These are phyloP conservation scores for Sebastes vulpes DNA, from an alignment of 2,797 vertebrate genomes.

Conservation along the genomic window DNA sequence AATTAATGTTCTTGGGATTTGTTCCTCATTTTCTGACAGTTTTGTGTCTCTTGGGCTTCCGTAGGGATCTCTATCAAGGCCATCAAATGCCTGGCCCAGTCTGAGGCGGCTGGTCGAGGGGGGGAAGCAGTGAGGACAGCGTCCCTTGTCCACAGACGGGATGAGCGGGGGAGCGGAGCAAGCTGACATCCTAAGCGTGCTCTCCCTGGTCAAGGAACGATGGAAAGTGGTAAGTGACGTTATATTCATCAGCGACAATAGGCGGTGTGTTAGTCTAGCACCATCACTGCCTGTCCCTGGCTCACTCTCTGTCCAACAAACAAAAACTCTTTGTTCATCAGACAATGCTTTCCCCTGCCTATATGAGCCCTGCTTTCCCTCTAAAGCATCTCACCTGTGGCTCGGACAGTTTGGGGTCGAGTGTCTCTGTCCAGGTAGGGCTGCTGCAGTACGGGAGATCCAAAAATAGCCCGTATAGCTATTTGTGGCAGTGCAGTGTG, in stretches of 20 bases:
- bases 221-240: constrained; percentile 97
- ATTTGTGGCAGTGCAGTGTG: constrained; percentile 66
- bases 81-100: constrained; percentile 73
- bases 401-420: constrained; percentile 52
- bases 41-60: constrained; percentile 16
- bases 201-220: constrained; percentile 97
- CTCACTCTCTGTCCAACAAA: constrained; percentile 32
- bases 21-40: not conserved
- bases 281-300: constrained; percentile 52
- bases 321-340: constrained; percentile 50
- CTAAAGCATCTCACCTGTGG: constrained; percentile 42
- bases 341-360: not conserved
- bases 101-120: constrained; percentile 58
- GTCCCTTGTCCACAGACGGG: constrained; percentile 78
- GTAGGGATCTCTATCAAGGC: constrained; percentile 55
- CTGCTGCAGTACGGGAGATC: constrained; percentile 51
- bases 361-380: not conserved
- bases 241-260: constrained; percentile 36
- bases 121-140: constrained; percentile 70
- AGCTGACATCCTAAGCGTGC: constrained; percentile 94
- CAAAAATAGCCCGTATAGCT: constrained; percentile 67
- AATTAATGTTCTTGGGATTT: not conserved
- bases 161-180: constrained; percentile 97
- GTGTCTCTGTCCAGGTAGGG: constrained; percentile 41
- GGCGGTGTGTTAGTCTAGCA: constrained; percentile 33